Percentiles rank a stretch among this genome's conserved stretches.
phyloP scores from a whole-genome alignment of 2,113 vertebrate species.

The Halichoerus grypus region DNA sequence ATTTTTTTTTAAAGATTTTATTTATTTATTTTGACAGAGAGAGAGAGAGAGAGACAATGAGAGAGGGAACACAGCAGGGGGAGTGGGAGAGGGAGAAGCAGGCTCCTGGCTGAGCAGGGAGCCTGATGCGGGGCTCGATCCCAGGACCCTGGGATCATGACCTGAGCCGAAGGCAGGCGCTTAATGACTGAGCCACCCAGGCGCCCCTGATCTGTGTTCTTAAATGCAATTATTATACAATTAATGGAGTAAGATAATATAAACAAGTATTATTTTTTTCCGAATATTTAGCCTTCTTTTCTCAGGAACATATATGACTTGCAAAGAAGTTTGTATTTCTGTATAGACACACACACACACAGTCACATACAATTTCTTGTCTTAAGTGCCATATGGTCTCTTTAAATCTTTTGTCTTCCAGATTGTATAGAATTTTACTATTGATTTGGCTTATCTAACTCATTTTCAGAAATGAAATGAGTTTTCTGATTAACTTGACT shows the following conservation, averaged over 20 bases:
- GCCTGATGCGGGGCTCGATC: too few relatives aligned
- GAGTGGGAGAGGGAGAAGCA: too few relatives aligned
- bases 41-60: too few relatives aligned
- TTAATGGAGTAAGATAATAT: background rate
- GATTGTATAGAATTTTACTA: slow-evolving; percentile 72
- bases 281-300: background rate
- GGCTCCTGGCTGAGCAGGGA: too few relatives aligned
- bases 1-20: background rate
- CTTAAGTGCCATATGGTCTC: slow-evolving; percentile 63
- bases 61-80: too few relatives aligned
- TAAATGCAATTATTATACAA: background rate
- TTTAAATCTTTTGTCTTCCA: slow-evolving; percentile 73
- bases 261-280: background rate
- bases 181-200: too few relatives aligned
- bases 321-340: background rate
- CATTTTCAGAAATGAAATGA: slow-evolving; percentile 79
- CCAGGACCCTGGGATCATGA: too few relatives aligned
- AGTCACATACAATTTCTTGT: slow-evolving; percentile 1
- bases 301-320: background rate
- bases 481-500: slow-evolving; percentile 82
- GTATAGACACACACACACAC: background rate
- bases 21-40: too few relatives aligned
- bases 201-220: background rate
- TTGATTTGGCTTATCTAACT: slow-evolving; percentile 77
- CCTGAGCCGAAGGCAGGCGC: too few relatives aligned